These are phyloP conservation scores for Pycnomerus fuliginosus DNA, from an alignment of 2,888 invertebrate species.

Conservation along the genomic window DNA sequence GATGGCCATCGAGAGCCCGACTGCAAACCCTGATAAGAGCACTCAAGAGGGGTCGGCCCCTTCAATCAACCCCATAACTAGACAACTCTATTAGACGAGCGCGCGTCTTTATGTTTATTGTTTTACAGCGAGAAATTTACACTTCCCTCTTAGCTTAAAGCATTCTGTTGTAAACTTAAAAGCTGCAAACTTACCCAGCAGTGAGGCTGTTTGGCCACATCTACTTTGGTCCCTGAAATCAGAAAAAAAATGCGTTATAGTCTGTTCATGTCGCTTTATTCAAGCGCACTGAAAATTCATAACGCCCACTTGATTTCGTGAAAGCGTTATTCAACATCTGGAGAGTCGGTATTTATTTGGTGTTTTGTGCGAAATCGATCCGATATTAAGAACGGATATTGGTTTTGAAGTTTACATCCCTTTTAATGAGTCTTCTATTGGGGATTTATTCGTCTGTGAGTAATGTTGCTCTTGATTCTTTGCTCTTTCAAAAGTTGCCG, in stretches of 20 bases:
- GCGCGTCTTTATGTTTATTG: constrained; percentile 33
- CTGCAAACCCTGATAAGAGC: constrained; percentile 43
- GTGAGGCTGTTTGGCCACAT: constrained; percentile 57
- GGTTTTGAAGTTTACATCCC: constrained; percentile 47
- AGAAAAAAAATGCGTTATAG: constrained; percentile 1
- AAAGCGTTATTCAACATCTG: constrained; percentile 41
- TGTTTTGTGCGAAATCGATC: constrained; percentile 39
- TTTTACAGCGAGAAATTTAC: constrained; percentile 26
- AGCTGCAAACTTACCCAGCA: constrained; percentile 51
- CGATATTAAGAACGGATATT: constrained; percentile 39
- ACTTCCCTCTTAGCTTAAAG: constrained; percentile 1
- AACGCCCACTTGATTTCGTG: constrained; percentile 40
- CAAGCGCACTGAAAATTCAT: constrained; percentile 36
- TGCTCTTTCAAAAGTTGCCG: constrained; percentile 33
- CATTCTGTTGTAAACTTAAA: background rate
- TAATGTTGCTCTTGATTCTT: constrained; percentile 40
- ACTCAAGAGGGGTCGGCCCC: constrained; percentile 26
- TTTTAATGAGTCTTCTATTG: constrained; percentile 47
- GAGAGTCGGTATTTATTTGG: constrained; percentile 34
- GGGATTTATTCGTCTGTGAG: constrained; percentile 40
- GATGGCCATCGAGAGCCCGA: constrained; percentile 39
- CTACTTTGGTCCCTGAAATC: constrained; percentile 50
- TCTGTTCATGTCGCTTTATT: constrained; percentile 1
- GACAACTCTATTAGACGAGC: constrained; percentile 44
- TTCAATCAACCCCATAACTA: constrained; percentile 36